Percentiles rank a stretch among this genome's conserved stretches.
phyloP scores from a whole-genome alignment of 2,888 invertebrate genomes.

The Polylopha cassiicola region DNA sequence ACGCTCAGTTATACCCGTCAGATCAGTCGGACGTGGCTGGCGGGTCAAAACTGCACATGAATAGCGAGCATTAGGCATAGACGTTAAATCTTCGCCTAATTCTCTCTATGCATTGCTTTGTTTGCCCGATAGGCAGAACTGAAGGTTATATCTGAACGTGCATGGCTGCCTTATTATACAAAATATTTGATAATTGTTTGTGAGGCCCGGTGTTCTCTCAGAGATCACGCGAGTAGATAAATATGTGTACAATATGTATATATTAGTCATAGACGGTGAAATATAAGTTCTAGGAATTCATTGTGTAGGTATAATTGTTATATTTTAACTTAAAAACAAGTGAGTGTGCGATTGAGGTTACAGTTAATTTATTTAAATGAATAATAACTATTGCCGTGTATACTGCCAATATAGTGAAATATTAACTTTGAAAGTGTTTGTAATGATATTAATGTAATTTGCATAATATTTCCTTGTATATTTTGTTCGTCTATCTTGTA shows the following conservation, averaged over 20 bases:
- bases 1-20: slow-evolving; percentile 21
- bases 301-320: slow-evolving; percentile 57
- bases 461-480: too few species aligned
- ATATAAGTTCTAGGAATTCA: slow-evolving; percentile 48
- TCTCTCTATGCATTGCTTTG: too few species aligned
- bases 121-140: too few species aligned
- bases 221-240: slow-evolving; percentile 38
- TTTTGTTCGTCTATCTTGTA: too few species aligned
- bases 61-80: too few species aligned
- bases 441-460: too few species aligned
- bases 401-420: background rate
- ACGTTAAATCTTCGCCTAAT: too few species aligned
- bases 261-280: slow-evolving; percentile 58
- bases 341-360: slow-evolving; percentile 41
- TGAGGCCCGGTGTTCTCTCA: slow-evolving; percentile 14
- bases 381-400: slow-evolving; percentile 23
- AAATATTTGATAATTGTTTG: slow-evolving; percentile 8
- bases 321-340: slow-evolving; percentile 41
- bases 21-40: too few species aligned
- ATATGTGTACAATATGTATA: slow-evolving; percentile 69
- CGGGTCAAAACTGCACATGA: too few species aligned
- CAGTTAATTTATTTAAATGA: slow-evolving; percentile 42
- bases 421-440: too few species aligned
- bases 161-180: slow-evolving; percentile 13
- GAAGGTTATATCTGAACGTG: too few species aligned